Evolutionary conservation across 2,888 invertebrate species (phyloP).

Genomic region (Acanthosepion lycidas): DNA sequence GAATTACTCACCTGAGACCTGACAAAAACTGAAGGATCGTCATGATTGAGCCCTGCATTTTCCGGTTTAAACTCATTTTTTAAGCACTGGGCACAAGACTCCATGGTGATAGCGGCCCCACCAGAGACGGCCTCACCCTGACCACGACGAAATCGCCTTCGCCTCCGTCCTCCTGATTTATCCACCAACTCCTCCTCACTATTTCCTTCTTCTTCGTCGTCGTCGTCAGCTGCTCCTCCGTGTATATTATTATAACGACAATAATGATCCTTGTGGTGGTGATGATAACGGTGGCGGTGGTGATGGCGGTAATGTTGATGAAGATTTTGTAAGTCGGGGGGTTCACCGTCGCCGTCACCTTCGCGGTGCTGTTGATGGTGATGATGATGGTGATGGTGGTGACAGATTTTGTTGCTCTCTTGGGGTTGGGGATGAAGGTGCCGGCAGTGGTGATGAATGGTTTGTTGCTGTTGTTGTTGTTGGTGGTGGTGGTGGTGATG

Average conservation of each 20-base stretch:
- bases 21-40: conserved; percentile 61
- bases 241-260: neutral
- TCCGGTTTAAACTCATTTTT: conserved; percentile 63
- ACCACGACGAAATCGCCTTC: conserved; percentile 36
- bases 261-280: neutral
- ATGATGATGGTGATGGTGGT: conserved; percentile 34
- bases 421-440: neutral
- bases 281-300: neutral
- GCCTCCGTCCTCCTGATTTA: neutral
- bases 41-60: conserved; percentile 60
- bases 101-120: conserved; percentile 39
- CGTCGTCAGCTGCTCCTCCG: neutral
- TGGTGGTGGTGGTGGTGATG: conserved; percentile 34
- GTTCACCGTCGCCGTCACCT: conserved; percentile 33
- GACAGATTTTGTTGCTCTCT: neutral
- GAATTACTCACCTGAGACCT: conserved; percentile 59
- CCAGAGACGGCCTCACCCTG: neutral
- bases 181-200: no score
- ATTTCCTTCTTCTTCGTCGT: neutral
- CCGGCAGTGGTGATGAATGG: neutral
- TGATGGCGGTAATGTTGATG: neutral
- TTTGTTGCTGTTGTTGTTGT: conserved; percentile 3
- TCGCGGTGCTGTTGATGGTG: neutral
- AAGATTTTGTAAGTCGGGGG: neutral
- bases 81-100: conserved; percentile 55